Evolutionary conservation across 2,113 vertebrate genomes (phyloP).

Genomic region (Cephalophus harveyi): DNA sequence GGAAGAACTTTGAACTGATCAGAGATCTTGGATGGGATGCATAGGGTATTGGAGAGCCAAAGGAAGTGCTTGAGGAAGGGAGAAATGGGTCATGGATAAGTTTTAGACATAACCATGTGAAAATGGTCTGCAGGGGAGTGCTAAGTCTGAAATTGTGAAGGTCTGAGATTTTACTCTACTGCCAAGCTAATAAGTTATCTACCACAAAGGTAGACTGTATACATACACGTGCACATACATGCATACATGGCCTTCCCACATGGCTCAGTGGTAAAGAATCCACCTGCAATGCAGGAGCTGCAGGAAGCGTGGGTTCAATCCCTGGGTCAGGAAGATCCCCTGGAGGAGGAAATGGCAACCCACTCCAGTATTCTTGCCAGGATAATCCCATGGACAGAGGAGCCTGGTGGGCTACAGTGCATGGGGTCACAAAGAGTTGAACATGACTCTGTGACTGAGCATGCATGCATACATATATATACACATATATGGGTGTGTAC

Average conservation of each 20-base stretch:
- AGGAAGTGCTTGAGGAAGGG: neutral
- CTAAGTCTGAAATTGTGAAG: neutral
- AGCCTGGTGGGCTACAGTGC: neutral
- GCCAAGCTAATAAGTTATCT: neutral
- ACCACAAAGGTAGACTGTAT: neutral
- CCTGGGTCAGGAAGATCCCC: neutral
- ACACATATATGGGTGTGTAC: neutral
- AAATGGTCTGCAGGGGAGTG: neutral
- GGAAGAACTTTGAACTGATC: neutral
- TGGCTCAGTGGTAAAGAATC: neutral
- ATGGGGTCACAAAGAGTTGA: neutral
- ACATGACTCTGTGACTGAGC: neutral
- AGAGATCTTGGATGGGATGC: neutral
- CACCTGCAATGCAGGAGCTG: neutral
- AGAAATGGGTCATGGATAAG: neutral
- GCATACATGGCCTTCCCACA: neutral
- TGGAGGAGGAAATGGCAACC: neutral
- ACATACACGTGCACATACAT: neutral
- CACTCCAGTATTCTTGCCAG: neutral
- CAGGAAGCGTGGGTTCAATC: neutral
- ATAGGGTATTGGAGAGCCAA: neutral
- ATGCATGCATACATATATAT: neutral
- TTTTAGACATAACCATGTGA: neutral
- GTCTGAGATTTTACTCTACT: neutral
- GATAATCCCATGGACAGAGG: neutral